Evolutionary conservation across 1,140 invertebrate species (phyloP), one percentile per base, ranked within the genome.

Genomic region (Samia ricini): DNA sequence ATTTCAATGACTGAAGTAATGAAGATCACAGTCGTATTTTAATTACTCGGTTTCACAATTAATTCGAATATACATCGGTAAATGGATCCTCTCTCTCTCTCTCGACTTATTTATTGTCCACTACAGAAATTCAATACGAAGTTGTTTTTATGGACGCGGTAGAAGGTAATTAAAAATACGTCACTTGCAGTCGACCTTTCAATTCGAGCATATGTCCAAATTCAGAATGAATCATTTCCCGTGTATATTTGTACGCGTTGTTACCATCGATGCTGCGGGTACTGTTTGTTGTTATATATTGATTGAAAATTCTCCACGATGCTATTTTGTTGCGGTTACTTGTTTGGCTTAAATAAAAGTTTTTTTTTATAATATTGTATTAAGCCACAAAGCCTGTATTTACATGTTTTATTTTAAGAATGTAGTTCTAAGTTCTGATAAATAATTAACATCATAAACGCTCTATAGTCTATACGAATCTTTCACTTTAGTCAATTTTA

Each of bases 101-200:
- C 68, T 76, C 71, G 68, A 81, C 75, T 81, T 83, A 82, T 85
- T 83, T 83, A 82, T 83, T 79, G 84, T 82, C 81, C 78, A 80
- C 83, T 82, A 85, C 86, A 80, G 78, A 82, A 83, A 85, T 89
- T 88, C 79, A 85, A 85, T 87, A 88, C 80, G 79, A 71, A 77
- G 64, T 61, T 80, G 77, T 76, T 74, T n/a, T 73, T 74, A 74
- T 76, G 72, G 75, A 74, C 71, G 78, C 77, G 85, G 85, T 85
- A 71, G 78, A 73, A 77, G 85, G 85, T 88, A 88, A 89, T 89
- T 89, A 89, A 88, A 89, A 89, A 89, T 85, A 88, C 83, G 87
- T 89, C 87, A 88, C 76, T 85, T 79, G 84, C 87, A 88, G 83
- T 81, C 84, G 78, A 88, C 80, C 79, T 86, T 89, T 85, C 85